Base-by-base conservation (phyloP, 2,888 invertebrate genomes). In the Folsomia candida region DNA sequence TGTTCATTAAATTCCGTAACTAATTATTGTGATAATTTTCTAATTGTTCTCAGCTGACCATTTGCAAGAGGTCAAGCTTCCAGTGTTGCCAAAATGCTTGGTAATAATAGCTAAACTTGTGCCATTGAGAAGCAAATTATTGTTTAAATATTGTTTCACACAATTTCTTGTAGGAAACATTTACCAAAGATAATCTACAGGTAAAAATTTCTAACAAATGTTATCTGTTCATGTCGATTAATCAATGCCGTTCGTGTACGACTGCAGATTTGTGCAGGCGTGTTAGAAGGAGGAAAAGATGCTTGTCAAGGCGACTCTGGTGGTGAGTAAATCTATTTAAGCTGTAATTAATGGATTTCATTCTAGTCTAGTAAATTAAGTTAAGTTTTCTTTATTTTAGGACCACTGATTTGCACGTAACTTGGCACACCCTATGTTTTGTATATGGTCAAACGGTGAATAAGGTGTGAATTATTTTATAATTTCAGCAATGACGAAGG, bases 31-130 rank as follows among this genome's bases (percentile, higher is more conserved):
- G 47, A 47, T 11, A 9, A 47, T 11, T 47, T 11, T 47, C 47
- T 47, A 47, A 47, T 24, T 47, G 24, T 51, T 82, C 83, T 61
- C 78, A 93, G 93, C 92, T 81, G 93, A 94, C 83, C 88, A 90
- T 75, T 83, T 93, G 84, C 87, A 90, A 68, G 91, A 93, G 84
- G 93, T 93, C 0, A 87, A 88, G 79, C 85, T 94, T 1, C 93
- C 80, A 1, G 69, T 80, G 18, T 25, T 73, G n/a, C 27, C 22
- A 2, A 69, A 72, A 25, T 81, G 81, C 47, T 47, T 47, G 47
- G 47, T 47, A 47, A 47, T 47, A 47, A 47, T 9, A 47, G 9
- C 18, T 47, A 47, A 47, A 18, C 18, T 11, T 47, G 9, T 18
- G 18, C 47, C 18, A 11, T 47, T 18, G 9, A 18, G 47, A 47